Base-by-base conservation (phyloP, 2,888 invertebrate species). In the Zootermopsis nevadensis region DNA sequence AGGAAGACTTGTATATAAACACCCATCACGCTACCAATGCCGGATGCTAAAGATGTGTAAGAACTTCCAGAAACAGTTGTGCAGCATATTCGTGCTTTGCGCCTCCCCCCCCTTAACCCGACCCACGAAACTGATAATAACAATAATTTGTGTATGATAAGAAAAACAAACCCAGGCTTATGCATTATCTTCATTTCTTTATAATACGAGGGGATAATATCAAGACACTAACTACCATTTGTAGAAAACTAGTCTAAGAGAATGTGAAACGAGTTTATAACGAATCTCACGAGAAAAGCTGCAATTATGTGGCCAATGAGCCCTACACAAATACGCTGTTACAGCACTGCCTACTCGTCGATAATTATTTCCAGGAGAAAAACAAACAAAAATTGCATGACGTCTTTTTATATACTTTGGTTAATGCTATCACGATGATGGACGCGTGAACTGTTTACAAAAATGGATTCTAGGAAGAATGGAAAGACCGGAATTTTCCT, bases 21-120 rank as follows among this genome's bases (percentile, higher is more conserved):
- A 60, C n/a, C 31, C 33, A 69, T 33, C 69, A 69, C 69, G 69
- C 69, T 22, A 69, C 69, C 15, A 69, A 69, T 69, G 33, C 69
- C 31, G 69, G 69, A 69, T 33, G 69, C 15, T 1, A 33, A 22
- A 33, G 27, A 69, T 33, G 15, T 69, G 33, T 69, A 33, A 69
- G 27, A 60, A 60, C 60, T 7, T 15, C 27, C 60, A 27, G 2
- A 66, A 33, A 69, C 69, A 69, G 69, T 31, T 69, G 69, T 12
- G 4, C 22, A 33, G 69, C 33, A 15, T 4, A 22, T 60, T 60
- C 27, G n/a, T 60, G 60, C 60, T 60, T 48, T n/a, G 10, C 31
- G 69, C 1, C 27, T 12, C 31, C 66, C 69, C 22, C 30, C 67
- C 67, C 31, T 19, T 7, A 6, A 2, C 60, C 8, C 60, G 1